Percentiles rank a stretch among this genome's conserved stretches.
These are phyloP conservation scores for Orbicella faveolata DNA, from an alignment of 64 coral and sea anemone species.

Conservation along the genomic window DNA sequence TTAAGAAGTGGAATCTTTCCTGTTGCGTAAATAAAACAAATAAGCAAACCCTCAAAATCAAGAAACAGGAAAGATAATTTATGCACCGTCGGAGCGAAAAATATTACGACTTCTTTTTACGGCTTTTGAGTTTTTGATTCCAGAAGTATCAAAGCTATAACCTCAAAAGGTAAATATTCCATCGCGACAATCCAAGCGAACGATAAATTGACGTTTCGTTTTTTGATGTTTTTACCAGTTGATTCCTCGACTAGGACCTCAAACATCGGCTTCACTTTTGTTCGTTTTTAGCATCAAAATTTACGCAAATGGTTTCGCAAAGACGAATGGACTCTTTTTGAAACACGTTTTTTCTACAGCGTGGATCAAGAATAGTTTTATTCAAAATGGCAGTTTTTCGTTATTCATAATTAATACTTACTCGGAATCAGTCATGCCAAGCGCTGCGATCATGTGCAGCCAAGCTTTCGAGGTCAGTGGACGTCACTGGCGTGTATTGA, in stretches of 20 bases:
- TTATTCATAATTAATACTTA: background rate
- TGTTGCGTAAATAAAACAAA: constrained; percentile 15
- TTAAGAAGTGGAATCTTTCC: background rate
- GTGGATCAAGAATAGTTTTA: background rate
- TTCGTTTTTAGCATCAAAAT: background rate
- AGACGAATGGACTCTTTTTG: background rate
- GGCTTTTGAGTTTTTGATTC: constrained; percentile 23
- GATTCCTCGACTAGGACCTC: too few relatives aligned
- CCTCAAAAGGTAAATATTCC: constrained; percentile 25
- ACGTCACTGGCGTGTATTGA: background rate
- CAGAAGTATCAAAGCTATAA: background rate
- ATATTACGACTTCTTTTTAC: constrained; percentile 16
- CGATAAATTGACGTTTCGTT: background rate
- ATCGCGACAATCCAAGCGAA: background rate
- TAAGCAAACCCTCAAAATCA: background rate
- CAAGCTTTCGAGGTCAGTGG: background rate
- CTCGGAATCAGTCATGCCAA: background rate
- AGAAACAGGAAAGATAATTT: background rate
- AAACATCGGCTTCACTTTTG: too few relatives aligned
- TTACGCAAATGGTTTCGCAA: background rate
- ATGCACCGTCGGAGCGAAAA: constrained; percentile 40
- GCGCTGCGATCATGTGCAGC: background rate
- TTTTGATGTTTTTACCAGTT: too few relatives aligned
- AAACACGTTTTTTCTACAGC: background rate
- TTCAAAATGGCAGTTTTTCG: background rate